Evolutionary conservation across 2,113 vertebrate genomes (phyloP).

Genomic region (Podilymbus podiceps): DNA sequence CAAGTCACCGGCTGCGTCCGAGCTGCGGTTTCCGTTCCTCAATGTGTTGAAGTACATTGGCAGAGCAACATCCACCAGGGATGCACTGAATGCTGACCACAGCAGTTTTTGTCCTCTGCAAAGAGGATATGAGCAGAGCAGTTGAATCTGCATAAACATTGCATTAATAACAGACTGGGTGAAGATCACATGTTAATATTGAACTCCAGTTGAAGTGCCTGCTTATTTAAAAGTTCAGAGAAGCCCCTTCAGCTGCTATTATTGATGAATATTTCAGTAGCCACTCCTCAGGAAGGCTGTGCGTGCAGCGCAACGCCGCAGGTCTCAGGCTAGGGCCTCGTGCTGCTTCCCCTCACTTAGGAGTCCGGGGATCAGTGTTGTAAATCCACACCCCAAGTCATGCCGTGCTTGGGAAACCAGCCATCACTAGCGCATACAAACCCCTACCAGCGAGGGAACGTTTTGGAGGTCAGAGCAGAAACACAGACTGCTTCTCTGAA

Average conservation of each 20-base stretch:
- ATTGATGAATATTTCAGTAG: not conserved
- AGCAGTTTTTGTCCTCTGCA: slow-evolving; percentile 49
- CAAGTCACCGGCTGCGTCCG: not conserved
- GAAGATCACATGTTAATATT: not conserved
- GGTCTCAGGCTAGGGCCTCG: not conserved
- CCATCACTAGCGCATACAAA: not conserved
- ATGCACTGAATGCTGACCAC: slow-evolving; percentile 34
- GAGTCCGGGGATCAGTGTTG: not conserved
- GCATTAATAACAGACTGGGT: slow-evolving; percentile 20
- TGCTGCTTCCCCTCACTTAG: not conserved
- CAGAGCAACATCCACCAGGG: slow-evolving; percentile 49
- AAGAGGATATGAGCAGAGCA: not conserved
- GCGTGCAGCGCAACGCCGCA: not conserved
- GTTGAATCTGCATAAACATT: slow-evolving; percentile 14
- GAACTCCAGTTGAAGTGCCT: not conserved
- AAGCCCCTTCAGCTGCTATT: not conserved
- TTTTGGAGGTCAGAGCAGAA: not conserved
- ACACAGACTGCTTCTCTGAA: not conserved
- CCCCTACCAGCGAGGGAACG: not conserved
- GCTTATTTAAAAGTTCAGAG: not conserved
- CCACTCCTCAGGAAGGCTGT: not conserved
- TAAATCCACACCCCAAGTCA: not conserved
- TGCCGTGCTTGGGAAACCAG: not conserved
- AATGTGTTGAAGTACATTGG: slow-evolving; percentile 42
- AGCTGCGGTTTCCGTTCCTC: slow-evolving; percentile 28